These are phyloP conservation scores for Pediacus dermestoides DNA, from an alignment of 2,888 invertebrate species.

Conservation along the genomic window DNA sequence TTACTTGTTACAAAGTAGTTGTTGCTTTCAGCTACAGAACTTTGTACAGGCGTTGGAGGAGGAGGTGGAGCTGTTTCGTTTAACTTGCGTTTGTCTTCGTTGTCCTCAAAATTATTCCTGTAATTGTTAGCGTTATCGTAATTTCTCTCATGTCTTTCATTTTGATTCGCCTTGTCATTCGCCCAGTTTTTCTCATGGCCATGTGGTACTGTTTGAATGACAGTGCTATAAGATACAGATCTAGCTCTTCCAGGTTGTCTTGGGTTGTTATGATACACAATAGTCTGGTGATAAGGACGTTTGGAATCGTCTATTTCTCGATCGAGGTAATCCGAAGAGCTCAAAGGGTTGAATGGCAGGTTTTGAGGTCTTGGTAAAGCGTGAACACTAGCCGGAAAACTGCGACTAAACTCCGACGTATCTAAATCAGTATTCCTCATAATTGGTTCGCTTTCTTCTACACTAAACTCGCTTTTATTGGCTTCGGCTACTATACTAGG, in stretches of 20 bases:
- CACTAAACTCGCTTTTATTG: constrained; percentile 57
- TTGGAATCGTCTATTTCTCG: constrained; percentile 32
- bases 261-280: constrained; percentile 52
- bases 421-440: constrained; percentile 44
- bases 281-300: constrained; percentile 54
- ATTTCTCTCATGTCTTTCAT: constrained; percentile 38
- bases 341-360: constrained; percentile 51
- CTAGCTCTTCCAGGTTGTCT: constrained; percentile 46
- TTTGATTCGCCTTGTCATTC: constrained; percentile 26
- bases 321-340: constrained; percentile 51
- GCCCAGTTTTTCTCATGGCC: constrained; percentile 20
- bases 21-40: constrained; percentile 25
- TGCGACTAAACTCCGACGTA: constrained; percentile 22
- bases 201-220: constrained; percentile 47
- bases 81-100: constrained; percentile 18
- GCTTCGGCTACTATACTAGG: constrained; percentile 54
- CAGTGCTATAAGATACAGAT: constrained; percentile 56
- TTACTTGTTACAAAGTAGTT: constrained; percentile 29
- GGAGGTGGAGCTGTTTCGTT: too few species aligned
- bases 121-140: constrained; percentile 29
- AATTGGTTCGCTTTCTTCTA: constrained; percentile 57
- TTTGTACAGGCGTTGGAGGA: too few species aligned
- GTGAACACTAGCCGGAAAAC: constrained; percentile 37
- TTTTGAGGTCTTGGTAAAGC: constrained; percentile 25
- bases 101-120: constrained; percentile 27